Conservation (phyloP, 2,113 vertebrate genomes). For the Corvus hawaiiensis region DNA sequence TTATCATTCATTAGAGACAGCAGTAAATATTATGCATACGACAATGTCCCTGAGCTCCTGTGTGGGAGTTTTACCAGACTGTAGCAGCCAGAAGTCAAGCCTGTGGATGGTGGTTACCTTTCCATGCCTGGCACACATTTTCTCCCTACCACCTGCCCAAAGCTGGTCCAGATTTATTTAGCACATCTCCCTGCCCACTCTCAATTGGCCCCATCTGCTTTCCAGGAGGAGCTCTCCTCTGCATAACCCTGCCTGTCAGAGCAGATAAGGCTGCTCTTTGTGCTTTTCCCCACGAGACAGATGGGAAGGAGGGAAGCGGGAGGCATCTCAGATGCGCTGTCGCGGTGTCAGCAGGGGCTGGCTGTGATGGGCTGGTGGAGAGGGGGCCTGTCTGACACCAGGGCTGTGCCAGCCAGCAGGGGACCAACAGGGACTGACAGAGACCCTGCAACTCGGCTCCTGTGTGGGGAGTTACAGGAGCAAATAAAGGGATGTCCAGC, state of each 20-base stretch:
- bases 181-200: neutral
- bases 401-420: neutral
- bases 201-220: neutral
- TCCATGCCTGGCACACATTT: accelerated
- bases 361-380: neutral
- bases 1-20: neutral
- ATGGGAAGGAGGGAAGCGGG: neutral
- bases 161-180: neutral
- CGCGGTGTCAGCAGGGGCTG: neutral
- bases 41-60: neutral
- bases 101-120: neutral
- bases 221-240: neutral
- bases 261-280: neutral
- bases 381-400: neutral
- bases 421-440: accelerated
- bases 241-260: neutral
- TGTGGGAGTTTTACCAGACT: neutral
- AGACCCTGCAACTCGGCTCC: neutral
- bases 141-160: neutral
- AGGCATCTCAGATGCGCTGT: neutral
- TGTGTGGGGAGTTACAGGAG: neutral
- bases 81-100: neutral
- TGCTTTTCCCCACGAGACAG: neutral
- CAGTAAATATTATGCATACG: neutral
- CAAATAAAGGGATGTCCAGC: neutral